These are phyloP conservation scores for Anoncus sp. DNA, from an alignment of 2,888 invertebrate species.

Conservation along the genomic window DNA sequence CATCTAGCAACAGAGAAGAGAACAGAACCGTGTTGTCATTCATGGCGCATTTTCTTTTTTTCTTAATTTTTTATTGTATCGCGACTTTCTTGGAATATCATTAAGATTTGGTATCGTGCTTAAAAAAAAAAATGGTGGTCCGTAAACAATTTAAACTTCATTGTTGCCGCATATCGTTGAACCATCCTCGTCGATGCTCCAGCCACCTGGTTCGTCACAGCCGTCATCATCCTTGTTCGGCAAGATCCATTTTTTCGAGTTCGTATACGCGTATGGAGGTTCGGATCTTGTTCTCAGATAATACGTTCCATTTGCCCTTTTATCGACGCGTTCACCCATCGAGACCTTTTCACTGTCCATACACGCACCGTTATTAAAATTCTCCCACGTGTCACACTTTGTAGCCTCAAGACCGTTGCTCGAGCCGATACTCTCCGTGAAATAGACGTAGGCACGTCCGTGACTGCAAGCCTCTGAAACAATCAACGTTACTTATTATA, in stretches of 20 bases:
- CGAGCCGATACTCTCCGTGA: constrained; percentile 83
- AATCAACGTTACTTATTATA: no score
- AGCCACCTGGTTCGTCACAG: constrained; percentile 62
- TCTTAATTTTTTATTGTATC: constrained; percentile 19
- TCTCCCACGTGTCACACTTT: constrained; percentile 81
- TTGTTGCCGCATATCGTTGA: constrained; percentile 58
- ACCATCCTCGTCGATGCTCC: constrained; percentile 46
- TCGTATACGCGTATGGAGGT: constrained; percentile 74
- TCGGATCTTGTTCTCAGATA: constrained; percentile 78
- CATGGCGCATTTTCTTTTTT: constrained; percentile 78
- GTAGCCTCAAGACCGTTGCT: constrained; percentile 78
- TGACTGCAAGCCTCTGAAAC: constrained; percentile 84
- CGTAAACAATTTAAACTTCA: constrained; percentile 53
- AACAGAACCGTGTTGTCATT: constrained; percentile 84
- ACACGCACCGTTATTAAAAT: constrained; percentile 76
- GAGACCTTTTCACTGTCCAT: constrained; percentile 64
- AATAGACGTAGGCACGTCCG: constrained; percentile 82
- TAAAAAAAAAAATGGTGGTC: not conserved
- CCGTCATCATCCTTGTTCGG: constrained; percentile 2
- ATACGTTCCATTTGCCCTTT: constrained; percentile 76
- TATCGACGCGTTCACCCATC: constrained; percentile 80
- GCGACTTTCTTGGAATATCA: no score
- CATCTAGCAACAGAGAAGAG: constrained; percentile 97
- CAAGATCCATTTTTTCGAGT: constrained; percentile 44
- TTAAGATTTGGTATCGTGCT: no score